Base-by-base conservation (phyloP, 1,140 invertebrate genomes). In the Drosophila trapezifrons region DNA sequence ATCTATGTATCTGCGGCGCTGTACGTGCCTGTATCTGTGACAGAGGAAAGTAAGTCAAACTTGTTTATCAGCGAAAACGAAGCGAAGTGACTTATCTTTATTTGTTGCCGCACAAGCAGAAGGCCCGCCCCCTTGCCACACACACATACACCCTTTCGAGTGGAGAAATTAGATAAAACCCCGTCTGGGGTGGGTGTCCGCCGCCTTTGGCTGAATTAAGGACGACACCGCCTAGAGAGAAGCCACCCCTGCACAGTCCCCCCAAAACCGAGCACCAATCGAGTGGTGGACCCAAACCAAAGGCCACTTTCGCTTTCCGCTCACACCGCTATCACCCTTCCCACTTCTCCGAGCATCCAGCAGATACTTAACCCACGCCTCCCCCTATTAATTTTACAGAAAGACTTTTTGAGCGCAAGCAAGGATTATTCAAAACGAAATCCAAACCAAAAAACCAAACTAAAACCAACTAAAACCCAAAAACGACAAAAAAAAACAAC, bases 401-500 rank as follows among this genome's bases (percentile, higher is more conserved):
- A 90, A 91, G 79, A 91, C 75, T 91, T 91, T 87, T 90, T 86
- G 81, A 91, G 75, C 82, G 81, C 90, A 82, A 80, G 86, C 76
- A 86, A 89, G 84, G 87, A 91, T 85, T 91, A 82, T 90, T 82
- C 51, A 75, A 73, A 76, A 69, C 65, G 51, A 78, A 66, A 83
- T 83, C 71, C 54, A 62, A 84, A 70, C 75, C 47, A 45, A 32
- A 52, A 52, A 52, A 52, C 49, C 51, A 35, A 64, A 74, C 52
- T 52, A 74, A 56, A 76, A 65, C 60, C 60, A 51, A 78, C 72
- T 77, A 81, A 72, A 86, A 83, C 43, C 67, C 51, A 67, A 73
- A 65, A 80, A 72, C 78, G 69, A 69, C 65, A 69, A 52, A 78
- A 71, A n/a, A 22, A 22, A 22, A 22, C 22, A 22, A 22, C 29